These are phyloP conservation scores for Pseudeuparius sepicola DNA, from an alignment of 2,888 invertebrate genomes.

Conservation along the genomic window DNA sequence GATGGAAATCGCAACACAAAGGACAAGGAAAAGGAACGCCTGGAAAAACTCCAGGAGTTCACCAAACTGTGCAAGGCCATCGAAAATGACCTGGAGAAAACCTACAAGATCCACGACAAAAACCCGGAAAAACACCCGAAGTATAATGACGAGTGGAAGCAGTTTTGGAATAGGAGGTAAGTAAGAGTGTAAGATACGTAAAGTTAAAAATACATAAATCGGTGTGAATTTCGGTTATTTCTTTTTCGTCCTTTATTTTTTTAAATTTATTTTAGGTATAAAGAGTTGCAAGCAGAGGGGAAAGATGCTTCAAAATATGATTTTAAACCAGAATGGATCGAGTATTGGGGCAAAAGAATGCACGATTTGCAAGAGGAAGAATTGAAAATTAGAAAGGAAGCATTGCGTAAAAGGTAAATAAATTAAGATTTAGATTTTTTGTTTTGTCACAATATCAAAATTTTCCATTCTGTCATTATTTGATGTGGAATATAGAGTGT, in stretches of 20 bases:
- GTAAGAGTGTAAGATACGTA: too few species aligned
- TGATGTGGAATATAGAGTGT: too few species aligned
- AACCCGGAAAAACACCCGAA: slow-evolving; percentile 83
- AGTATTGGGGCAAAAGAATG: slow-evolving; percentile 76
- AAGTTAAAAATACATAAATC: too few species aligned
- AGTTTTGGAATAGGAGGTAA: slow-evolving; percentile 70
- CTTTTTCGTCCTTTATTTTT: slow-evolving; percentile 1
- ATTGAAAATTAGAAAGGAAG: slow-evolving; percentile 53
- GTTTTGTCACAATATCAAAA: too few species aligned
- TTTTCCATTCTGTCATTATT: too few species aligned
- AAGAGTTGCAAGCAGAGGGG: slow-evolving; percentile 30
- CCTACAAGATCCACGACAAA: slow-evolving; percentile 65
- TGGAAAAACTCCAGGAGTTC: slow-evolving; percentile 45
- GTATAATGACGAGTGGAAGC: slow-evolving; percentile 84
- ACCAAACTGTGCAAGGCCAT: slow-evolving; percentile 41
- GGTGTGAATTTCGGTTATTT: neutral
- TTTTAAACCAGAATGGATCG: slow-evolving; percentile 83
- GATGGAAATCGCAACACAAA: slow-evolving; percentile 12
- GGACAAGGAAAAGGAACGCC: slow-evolving; percentile 25
- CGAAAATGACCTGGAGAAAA: slow-evolving; percentile 51
- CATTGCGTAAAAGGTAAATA: slow-evolving; percentile 49
- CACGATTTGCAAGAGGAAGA: slow-evolving; percentile 65
- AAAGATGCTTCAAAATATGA: slow-evolving; percentile 72
- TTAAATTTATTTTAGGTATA: slow-evolving; percentile 25
- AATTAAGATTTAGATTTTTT: slow-evolving; percentile 3